Base-by-base conservation (phyloP, 2,113 vertebrate species). In the Himantopus leucocephalus region DNA sequence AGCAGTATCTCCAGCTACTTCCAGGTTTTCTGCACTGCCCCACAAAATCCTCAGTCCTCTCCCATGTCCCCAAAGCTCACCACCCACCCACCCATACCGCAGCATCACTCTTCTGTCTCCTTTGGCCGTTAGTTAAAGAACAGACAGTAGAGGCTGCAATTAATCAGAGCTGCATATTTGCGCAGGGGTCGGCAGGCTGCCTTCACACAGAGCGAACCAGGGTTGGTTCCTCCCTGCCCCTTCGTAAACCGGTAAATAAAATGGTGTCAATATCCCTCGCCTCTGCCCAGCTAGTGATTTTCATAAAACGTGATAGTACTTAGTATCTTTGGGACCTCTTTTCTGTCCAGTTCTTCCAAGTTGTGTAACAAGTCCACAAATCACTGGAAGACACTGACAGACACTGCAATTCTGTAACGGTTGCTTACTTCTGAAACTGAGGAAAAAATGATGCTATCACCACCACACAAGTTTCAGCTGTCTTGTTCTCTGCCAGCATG, bases 381-480 rank as follows among this genome's bases (percentile, higher is more conserved):
- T 67, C 84, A 84, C 76, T 26, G 80, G 64, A 77, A 94, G 60
- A 52, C 26, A n/a, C 14, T 73, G 55, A 52, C 47, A 71, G 30
- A 56, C 0, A 0, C n/a, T 70, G 27, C 58, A 60, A 8, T 89
- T 75, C 34, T 2, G 0, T 55, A 95, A 91, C 20, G 32, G 20
- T 21, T 5, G 9, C 66, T 85, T 91, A 63, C 62, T 67, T n/a
- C 43, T 39, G 84, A 85, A 94, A 71, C 18, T 2, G 30, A 48
- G 43, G 1, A 3, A 63, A 86, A 92, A 66, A 35, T 0, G 0
- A 58, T 24, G n/a, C 29, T 53, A 9, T 58, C 16, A 6, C 35
- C 8, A 21, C n/a, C 20, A 70, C 47, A 15, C 43, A 27, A 19
- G 32, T 72, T 89, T 87, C 91, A 64, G 37, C 52, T 78, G 29